phyloP scores from a whole-genome alignment of 2,113 vertebrate species.

The Rhinolophus ferrumequinum region DNA sequence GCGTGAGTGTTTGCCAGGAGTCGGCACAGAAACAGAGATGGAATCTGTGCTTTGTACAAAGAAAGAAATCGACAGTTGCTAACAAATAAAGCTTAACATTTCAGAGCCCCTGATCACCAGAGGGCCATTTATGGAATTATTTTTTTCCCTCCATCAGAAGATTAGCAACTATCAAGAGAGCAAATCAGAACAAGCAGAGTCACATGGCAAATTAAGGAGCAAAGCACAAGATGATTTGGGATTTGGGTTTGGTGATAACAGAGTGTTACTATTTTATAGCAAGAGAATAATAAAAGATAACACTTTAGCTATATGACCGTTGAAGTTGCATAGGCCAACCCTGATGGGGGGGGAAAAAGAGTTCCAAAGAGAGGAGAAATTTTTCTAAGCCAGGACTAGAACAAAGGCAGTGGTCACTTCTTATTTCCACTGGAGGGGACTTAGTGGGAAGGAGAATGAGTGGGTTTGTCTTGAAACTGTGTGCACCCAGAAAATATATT shows the following conservation, averaged over 20 bases:
- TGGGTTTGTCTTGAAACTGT: not conserved
- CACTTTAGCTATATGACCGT: not conserved
- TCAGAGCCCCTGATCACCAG: not conserved
- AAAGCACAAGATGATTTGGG: not conserved
- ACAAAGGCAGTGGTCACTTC: not conserved
- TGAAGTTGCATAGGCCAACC: not conserved
- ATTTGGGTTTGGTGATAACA: slow-evolving; percentile 14
- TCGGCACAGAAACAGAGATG: not conserved
- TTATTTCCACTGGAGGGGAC: not conserved
- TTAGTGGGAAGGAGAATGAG: not conserved
- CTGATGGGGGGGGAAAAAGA: not conserved
- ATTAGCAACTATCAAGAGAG: slow-evolving; percentile 55
- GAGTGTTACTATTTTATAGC: slow-evolving; percentile 10
- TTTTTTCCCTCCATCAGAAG: slow-evolving; percentile 42
- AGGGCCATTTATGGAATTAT: not conserved
- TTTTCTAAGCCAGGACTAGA: not conserved
- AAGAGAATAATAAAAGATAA: not conserved
- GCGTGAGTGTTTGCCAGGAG: not conserved
- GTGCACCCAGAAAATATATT: not conserved
- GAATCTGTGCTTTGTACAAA: not conserved
- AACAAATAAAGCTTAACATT: not conserved
- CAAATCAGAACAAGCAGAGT: slow-evolving; percentile 27
- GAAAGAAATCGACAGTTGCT: not conserved
- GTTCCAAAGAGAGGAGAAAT: not conserved
- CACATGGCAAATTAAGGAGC: slow-evolving; percentile 50